Conservation (phyloP, 2,113 vertebrate genomes). For the Peromyscus leucopus region DNA sequence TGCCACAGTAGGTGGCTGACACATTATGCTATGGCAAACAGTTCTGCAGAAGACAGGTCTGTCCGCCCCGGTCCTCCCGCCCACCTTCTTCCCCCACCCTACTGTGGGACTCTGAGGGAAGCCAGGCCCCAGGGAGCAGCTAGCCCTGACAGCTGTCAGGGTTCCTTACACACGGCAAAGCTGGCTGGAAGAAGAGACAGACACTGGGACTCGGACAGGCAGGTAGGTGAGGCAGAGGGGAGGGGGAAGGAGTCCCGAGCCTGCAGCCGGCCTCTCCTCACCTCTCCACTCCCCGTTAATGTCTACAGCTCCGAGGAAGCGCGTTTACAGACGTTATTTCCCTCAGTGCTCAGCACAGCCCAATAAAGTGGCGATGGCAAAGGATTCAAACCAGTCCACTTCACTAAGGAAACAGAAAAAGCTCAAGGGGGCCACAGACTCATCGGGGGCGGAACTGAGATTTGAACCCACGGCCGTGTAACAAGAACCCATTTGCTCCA, state of each 20-base stretch:
- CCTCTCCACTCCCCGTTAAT: background rate
- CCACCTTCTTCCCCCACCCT: background rate
- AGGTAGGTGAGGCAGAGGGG: background rate
- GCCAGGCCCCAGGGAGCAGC: background rate
- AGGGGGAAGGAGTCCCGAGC: background rate
- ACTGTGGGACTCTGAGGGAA: background rate
- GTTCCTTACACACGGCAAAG: background rate
- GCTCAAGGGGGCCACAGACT: background rate
- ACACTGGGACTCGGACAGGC: background rate
- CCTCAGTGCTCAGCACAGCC: background rate
- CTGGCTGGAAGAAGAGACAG: background rate
- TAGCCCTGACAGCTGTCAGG: background rate
- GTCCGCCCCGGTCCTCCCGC: background rate
- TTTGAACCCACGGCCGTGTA: background rate
- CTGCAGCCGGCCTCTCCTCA: background rate
- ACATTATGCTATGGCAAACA: slow-evolving; percentile 11
- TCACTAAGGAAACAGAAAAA: background rate
- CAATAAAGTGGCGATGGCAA: background rate
- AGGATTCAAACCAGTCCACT: background rate
- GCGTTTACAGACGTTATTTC: background rate
- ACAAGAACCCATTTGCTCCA: background rate
- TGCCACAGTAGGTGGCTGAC: slow-evolving; percentile 60
- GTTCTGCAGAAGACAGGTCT: slow-evolving; percentile 59
- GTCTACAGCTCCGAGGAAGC: background rate
- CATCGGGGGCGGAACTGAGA: background rate